phyloP scores from a whole-genome alignment of 2,888 invertebrate species.

The Trachelus stipa region DNA sequence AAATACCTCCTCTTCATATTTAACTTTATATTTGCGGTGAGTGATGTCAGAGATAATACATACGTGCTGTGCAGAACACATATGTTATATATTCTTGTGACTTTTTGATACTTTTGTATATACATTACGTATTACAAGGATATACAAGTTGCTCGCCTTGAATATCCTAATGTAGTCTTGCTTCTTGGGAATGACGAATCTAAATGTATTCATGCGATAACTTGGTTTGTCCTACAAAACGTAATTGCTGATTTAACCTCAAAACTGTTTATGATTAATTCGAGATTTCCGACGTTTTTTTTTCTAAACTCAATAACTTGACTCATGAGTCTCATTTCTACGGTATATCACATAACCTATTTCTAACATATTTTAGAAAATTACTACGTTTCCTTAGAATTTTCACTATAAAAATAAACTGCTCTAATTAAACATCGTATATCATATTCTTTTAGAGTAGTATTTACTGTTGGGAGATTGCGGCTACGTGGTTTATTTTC shows the following conservation, averaged over 20 bases:
- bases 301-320: no score
- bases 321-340: no score
- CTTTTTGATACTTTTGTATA: background rate
- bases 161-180: background rate
- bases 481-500: background rate
- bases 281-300: no score
- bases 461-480: background rate
- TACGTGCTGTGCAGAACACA: background rate
- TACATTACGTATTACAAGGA: background rate
- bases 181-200: background rate
- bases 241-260: background rate
- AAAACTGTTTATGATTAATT: background rate
- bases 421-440: background rate
- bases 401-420: no score
- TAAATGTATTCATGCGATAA: background rate
- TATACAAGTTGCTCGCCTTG: background rate
- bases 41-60: conserved; percentile 58
- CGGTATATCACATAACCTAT: no score
- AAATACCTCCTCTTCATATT: conserved; percentile 87
- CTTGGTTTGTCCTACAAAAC: background rate
- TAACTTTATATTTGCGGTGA: conserved; percentile 82
- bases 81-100: background rate
- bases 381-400: no score
- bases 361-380: no score
- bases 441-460: background rate